phyloP scores from a whole-genome alignment of 2,888 invertebrate species.

The Artemia sp. region DNA sequence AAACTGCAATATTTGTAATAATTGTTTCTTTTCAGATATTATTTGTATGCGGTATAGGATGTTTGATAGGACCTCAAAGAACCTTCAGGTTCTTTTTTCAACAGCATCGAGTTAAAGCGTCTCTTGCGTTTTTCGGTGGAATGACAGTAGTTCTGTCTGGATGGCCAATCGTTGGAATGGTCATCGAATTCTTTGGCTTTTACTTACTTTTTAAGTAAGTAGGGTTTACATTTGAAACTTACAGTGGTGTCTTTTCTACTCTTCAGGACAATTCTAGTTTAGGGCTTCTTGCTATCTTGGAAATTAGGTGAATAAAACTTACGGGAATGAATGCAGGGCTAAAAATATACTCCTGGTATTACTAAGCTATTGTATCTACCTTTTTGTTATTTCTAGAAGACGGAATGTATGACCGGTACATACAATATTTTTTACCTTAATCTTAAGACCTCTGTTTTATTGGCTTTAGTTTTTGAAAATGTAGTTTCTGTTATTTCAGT shows the following conservation, averaged over 20 bases:
- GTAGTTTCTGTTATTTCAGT: too few relatives aligned
- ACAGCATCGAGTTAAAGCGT: slow-evolving; percentile 78
- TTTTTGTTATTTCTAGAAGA: too few relatives aligned
- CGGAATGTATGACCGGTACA: too few relatives aligned
- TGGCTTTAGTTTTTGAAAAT: too few relatives aligned
- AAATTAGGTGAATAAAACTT: too few relatives aligned
- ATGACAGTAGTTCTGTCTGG: slow-evolving; percentile 79
- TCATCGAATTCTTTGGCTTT: slow-evolving; percentile 91
- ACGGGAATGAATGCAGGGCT: too few relatives aligned
- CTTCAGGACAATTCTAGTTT: neutral
- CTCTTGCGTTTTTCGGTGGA: slow-evolving; percentile 76
- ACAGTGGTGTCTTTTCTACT: too few relatives aligned
- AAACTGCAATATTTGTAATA: neutral
- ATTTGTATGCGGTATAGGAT: slow-evolving; percentile 82
- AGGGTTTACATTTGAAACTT: slow-evolving; percentile 17
- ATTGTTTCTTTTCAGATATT: slow-evolving; percentile 54
- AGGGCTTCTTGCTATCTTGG: too few relatives aligned
- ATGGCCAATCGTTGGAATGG: slow-evolving; percentile 91
- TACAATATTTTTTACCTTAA: too few relatives aligned
- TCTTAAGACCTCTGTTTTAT: too few relatives aligned
- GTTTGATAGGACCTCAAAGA: slow-evolving; percentile 86
- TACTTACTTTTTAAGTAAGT: slow-evolving; percentile 44
- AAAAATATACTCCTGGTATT: too few relatives aligned
- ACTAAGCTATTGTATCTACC: too few relatives aligned
- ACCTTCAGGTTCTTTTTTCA: slow-evolving; percentile 97